These are phyloP conservation scores for Pogona vitticeps DNA, from an alignment of 2,113 vertebrate genomes.

Conservation along the genomic window DNA sequence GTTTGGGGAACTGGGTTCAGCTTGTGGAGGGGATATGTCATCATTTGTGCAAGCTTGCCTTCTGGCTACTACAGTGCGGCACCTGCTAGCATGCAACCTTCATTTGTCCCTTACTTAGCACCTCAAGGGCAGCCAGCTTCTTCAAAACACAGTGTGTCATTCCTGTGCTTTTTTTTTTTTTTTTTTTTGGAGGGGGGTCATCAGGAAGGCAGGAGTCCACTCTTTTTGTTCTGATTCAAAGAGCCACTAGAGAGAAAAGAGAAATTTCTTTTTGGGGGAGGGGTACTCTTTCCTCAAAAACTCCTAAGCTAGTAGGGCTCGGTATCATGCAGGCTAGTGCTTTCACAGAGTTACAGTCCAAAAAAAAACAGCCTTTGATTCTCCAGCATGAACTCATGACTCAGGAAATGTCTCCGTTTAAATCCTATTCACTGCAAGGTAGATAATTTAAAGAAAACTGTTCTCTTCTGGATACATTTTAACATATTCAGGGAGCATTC, in stretches of 20 bases:
- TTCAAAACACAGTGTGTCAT: neutral
- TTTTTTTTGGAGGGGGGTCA: neutral
- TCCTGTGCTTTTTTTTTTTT: neutral
- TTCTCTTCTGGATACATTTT: neutral
- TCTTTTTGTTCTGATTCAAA: neutral
- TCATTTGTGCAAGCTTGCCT: neutral
- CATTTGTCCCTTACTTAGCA: neutral
- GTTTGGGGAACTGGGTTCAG: neutral
- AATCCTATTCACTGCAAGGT: neutral
- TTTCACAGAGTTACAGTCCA: neutral
- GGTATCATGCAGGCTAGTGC: neutral
- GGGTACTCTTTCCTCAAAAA: no score
- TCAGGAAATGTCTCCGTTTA: neutral
- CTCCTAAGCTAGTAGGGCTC: neutral
- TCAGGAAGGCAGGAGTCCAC: neutral
- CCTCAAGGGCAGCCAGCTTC: neutral
- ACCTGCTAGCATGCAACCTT: neutral
- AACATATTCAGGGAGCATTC: neutral
- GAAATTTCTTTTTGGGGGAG: neutral
- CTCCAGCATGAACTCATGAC: neutral
- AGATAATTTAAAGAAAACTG: neutral
- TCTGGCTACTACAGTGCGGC: neutral
- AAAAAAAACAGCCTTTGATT: neutral
- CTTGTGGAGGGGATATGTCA: neutral
- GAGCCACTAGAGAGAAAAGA: neutral